Percentiles rank a stretch among this genome's conserved stretches.
Evolutionary conservation across 2,113 vertebrate species (phyloP).

Genomic region (Potamarius usumacintae): DNA sequence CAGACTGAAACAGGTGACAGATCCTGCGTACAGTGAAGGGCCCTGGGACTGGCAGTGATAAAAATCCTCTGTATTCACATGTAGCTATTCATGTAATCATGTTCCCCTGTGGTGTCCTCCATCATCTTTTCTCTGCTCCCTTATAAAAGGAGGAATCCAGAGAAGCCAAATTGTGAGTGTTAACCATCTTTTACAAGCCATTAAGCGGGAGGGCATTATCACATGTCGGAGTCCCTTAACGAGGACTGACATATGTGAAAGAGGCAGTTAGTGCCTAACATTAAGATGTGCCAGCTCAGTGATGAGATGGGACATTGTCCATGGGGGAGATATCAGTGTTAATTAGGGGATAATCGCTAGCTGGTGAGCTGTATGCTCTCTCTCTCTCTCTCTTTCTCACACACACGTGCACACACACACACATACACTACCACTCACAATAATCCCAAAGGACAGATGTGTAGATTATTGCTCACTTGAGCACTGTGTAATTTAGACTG

Average conservation of each 20-base stretch:
- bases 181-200: conserved; percentile 99
- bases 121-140: conserved; percentile 69
- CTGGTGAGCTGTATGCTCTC: conserved; percentile 71
- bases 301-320: conserved; percentile 87
- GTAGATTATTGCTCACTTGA: conserved; percentile 66
- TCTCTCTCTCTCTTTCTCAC: conserved; percentile 65
- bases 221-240: conserved; percentile 87
- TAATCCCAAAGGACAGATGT: conserved; percentile 68
- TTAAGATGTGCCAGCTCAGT: conserved; percentile 76
- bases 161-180: conserved; percentile 87
- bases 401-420: conserved; percentile 19
- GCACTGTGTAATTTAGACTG: conserved; percentile 60
- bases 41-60: conserved; percentile 46
- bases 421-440: conserved; percentile 14
- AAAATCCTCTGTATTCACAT: conserved; percentile 41
- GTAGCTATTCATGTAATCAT: conserved; percentile 70
- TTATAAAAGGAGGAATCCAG: conserved; percentile 52
- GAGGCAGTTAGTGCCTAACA: conserved; percentile 93
- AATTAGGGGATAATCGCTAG: conserved; percentile 92
- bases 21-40: conserved; percentile 13
- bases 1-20: neutral
- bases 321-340: conserved; percentile 91
- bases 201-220: conserved; percentile 91
- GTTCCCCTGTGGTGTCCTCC: conserved; percentile 63
- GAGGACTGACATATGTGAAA: conserved; percentile 98